These are phyloP conservation scores for Epirrhoe tristata DNA, from an alignment of 2,888 invertebrate genomes.

Conservation along the genomic window DNA sequence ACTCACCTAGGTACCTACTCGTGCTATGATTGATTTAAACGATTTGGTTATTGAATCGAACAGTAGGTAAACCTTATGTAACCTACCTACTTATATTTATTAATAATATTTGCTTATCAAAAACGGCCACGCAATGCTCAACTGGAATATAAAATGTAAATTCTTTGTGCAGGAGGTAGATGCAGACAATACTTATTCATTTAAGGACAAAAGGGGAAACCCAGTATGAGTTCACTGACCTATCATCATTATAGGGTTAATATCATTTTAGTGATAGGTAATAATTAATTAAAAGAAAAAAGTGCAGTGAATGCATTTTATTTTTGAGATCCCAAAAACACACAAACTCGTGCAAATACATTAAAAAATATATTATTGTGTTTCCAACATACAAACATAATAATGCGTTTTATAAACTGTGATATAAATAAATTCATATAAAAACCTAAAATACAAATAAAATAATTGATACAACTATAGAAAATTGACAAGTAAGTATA, in stretches of 20 bases:
- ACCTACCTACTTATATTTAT: too few relatives aligned
- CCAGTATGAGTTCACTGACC: slow-evolving; percentile 12
- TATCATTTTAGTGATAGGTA: not conserved
- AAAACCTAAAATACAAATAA: slow-evolving; percentile 46
- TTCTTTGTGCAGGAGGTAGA: not conserved
- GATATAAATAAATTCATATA: slow-evolving; percentile 47
- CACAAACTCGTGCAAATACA: slow-evolving; percentile 78
- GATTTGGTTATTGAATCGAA: too few relatives aligned
- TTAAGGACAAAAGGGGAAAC: slow-evolving; percentile 9
- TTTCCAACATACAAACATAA: slow-evolving; percentile 49
- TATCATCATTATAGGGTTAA: not conserved
- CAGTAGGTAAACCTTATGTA: too few relatives aligned
- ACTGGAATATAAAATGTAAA: not conserved
- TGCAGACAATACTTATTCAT: not conserved
- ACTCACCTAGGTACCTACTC: too few relatives aligned
- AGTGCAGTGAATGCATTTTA: slow-evolving; percentile 76
- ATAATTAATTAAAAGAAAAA: slow-evolving; percentile 45
- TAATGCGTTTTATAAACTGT: slow-evolving; percentile 34
- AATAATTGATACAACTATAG: slow-evolving; percentile 44
- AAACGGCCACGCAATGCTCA: too few relatives aligned
- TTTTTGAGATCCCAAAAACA: slow-evolving; percentile 86
- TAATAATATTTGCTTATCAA: too few relatives aligned
- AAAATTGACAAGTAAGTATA: slow-evolving; percentile 25
- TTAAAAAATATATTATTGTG: slow-evolving; percentile 49
- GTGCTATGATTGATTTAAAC: too few relatives aligned